phyloP scores from a whole-genome alignment of 1,140 invertebrate species.

The Neodiprion pinetum region DNA sequence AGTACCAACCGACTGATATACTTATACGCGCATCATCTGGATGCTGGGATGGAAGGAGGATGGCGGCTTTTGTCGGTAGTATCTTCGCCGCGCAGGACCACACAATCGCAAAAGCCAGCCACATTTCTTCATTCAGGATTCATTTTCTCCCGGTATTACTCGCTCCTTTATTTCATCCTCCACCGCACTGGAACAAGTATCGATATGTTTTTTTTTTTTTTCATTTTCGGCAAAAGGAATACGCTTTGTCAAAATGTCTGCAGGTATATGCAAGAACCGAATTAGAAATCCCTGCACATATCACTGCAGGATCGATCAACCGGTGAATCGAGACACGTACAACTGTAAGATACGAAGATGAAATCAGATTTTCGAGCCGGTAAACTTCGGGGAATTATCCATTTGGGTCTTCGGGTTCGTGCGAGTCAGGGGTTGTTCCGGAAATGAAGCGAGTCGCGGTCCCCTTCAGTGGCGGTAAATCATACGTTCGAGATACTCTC shows the following conservation, averaged over 20 bases:
- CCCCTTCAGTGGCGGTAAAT: slow-evolving; percentile 35
- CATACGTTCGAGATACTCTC: slow-evolving; percentile 37
- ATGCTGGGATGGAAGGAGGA: background rate
- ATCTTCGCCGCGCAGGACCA: background rate
- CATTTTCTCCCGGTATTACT: background rate
- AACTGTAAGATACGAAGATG: background rate
- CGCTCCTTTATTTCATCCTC: no score
- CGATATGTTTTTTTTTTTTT: no score
- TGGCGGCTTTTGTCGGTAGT: background rate
- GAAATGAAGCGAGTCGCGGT: slow-evolving; percentile 38
- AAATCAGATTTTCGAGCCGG: slow-evolving; percentile 22
- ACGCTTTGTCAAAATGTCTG: no score
- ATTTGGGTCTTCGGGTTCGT: slow-evolving; percentile 21
- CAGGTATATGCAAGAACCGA: no score
- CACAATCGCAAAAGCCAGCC: background rate
- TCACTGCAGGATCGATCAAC: no score
- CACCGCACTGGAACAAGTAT: no score
- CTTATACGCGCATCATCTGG: background rate
- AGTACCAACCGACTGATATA: background rate
- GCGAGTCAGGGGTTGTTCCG: slow-evolving; percentile 18
- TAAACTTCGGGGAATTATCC: slow-evolving; percentile 20
- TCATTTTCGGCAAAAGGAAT: no score
- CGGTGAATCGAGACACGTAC: background rate
- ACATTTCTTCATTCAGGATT: background rate
- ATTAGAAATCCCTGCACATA: no score